Evolutionary conservation across 2,113 vertebrate species (phyloP), one percentile per base, ranked within the genome.

Genomic region (Notechis scutatus): DNA sequence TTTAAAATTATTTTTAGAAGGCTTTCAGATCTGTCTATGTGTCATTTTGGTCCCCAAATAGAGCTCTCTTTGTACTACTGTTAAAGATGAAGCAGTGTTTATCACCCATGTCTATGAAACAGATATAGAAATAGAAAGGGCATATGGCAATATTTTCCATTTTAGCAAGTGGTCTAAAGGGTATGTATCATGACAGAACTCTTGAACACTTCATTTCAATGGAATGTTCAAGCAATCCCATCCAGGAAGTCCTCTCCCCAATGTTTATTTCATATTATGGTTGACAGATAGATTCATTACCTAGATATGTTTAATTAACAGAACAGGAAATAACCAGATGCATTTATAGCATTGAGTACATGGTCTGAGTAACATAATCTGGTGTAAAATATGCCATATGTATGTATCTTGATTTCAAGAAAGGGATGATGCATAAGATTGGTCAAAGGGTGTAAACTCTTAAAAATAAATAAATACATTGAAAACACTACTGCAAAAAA

Each of bases 81-180:
- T 92, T 74, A 92, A 50, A 92, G 88, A 1, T 29, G 24, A 92
- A 94, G 12, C 64, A 34, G 26, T 92, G 3, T 89, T 94, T 93
- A 74, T 88, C 54, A 93, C 59, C 10, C 81, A 45, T n/a, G 45
- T 24, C 14, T 47, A 54, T 34, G 91, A 47, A 92, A 93, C 59
- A 8, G 59, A 88, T 29, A 90, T 87, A 55, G 47, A 93, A 94
- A 15, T 50, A 3, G 85, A 91, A 64, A 64, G 87, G 91, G 94
- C 93, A 96, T 95, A 95, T 94, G 91, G 2, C 55, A 86, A 14
- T 61, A 42, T 90, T 93, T 93, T 14, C 87, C 56, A 94, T 96
- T 94, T 91, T 39, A 93, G 91, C 91, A 96, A 96, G 91, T 94
- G 94, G 89, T 93, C 91, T 92, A 69, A 95, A 93, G 93, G n/a